Base-by-base conservation (phyloP, 2,888 invertebrate species). In the Agapostemon virescens region DNA sequence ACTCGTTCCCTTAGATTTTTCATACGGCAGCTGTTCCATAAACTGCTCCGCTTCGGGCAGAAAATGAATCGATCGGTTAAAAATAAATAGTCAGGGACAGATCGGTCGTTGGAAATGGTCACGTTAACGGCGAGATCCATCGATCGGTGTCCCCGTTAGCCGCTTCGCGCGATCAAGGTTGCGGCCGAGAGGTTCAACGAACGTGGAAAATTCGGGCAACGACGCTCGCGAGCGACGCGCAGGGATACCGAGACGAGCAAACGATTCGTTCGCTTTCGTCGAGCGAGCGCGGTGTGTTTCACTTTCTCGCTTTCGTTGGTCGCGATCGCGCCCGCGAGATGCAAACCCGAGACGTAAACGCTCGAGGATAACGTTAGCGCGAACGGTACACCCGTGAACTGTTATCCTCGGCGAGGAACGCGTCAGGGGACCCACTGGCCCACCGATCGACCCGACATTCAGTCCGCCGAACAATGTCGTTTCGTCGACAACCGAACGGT, bases 331-430 rank as follows among this genome's bases (percentile, higher is more conserved):
- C 77, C 84, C 72, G 61, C 61, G 75, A 77, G 81, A 87, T 79
- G 82, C 84, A 79, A 84, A 55, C 17, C 15, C 55, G 55, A 55
- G 85, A 83, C 84, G 81, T 74, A 55, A 55, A 55, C 55, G 55
- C 26, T 26, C 84, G 82, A 87, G 88, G 90, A 90, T 90, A 91
- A 90, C 90, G 90, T 89, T 91, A 90, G 88, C 89, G 88, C 86
- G 85, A 91, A 91, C 91, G 91, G 91, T 91, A 90, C 88, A 88
- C 86, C 87, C 78, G 87, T 88, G 90, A 89, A 91, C 91, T 91
- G 91, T 91, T 91, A 91, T 91, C 88, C 87, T 84, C 88, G 90
- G 86, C 89, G 85, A 77, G 79, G 83, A 84, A 79, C 85, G 76
- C 88, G 86, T 83, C 85, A 87, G 85, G 85, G 88, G 87, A 89